Evolutionary conservation across 2,888 invertebrate genomes (phyloP).

Genomic region (Drosophila pegasa): DNA sequence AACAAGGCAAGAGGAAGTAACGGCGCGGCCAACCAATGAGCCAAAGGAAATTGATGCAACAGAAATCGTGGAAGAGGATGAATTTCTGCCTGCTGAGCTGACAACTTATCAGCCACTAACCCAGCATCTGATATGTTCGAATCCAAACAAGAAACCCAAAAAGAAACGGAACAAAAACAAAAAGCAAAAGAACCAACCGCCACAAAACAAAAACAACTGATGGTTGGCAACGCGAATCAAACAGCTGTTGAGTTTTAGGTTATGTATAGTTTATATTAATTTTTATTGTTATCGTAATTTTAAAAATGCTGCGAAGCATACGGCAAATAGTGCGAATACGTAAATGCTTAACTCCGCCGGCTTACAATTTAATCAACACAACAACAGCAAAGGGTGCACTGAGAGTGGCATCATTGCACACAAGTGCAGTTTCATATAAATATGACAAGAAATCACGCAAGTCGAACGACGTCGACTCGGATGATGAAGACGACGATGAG

Average conservation of each 20-base stretch:
- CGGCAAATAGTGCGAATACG: conserved; percentile 44
- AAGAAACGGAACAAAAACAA: conserved; percentile 68
- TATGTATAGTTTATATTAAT: conserved; percentile 34
- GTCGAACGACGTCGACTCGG: conserved; percentile 85
- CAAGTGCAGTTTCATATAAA: conserved; percentile 47
- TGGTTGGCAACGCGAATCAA: conserved; percentile 54
- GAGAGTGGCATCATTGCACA: conserved; percentile 38
- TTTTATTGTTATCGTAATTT: conserved; percentile 56
- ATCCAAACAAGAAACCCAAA: conserved; percentile 73
- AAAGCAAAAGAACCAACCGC: conserved; percentile 11
- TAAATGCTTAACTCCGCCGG: conserved; percentile 7
- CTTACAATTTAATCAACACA: conserved; percentile 15
- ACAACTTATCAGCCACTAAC: conserved; percentile 62
- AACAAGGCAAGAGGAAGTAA: neutral
- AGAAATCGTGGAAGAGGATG: conserved; percentile 52
- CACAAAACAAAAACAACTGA: conserved; percentile 29
- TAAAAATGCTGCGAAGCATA: conserved; percentile 55
- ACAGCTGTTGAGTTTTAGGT: conserved; percentile 67
- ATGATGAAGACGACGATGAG: conserved; percentile 85
- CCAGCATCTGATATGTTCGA: conserved; percentile 71
- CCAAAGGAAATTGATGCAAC: conserved; percentile 29
- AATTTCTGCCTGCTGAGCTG: conserved; percentile 59
- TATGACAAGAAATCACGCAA: conserved; percentile 69
- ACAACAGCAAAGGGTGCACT: neutral
- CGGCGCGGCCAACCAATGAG: neutral